Base-by-base conservation (phyloP, 2,888 invertebrate species). In the Nebria brevicollis region DNA sequence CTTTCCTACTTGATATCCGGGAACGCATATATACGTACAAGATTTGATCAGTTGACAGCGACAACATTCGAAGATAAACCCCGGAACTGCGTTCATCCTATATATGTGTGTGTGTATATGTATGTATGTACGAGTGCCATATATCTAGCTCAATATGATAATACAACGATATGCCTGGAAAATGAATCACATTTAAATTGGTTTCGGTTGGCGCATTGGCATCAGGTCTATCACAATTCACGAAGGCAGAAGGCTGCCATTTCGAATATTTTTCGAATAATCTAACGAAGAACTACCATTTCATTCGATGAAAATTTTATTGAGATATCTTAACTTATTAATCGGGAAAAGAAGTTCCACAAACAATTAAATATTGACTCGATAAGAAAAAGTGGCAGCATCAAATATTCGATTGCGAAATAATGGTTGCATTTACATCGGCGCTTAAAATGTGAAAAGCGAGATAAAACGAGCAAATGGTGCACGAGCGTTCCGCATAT, bases 171-270 rank as follows among this genome's bases (percentile, higher is more conserved):
- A 64, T 75, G 15, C 72, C 64, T 26, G 72, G 64, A 77, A 34
- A 77, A 77, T 77, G 77, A 77, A 77, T 72, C 77, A 72, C 72
- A 77, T 77, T 77, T 77, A 77, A 77, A 77, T 77, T 77, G 77
- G 77, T 77, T 77, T 70, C 77, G 42, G 42, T 70, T 43, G 26
- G 54, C 8, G 54, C 54, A 54, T 54, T 13, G 54, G 54, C 54
- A 54, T 54, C 43, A 43, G 43, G 43, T 43, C 43, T 43, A 43
- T 43, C 54, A 54, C 54, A 54, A 54, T 54, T 54, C 54, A 54
- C 54, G 7, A 13, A 54, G 4, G 54, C 54, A 54, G 54, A 54
- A 54, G 1, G 7, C 54, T 54, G 54, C 54, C 54, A 54, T 54
- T 7, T 54, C 54, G 54, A 54, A 54, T 6, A 54, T 6, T 54